Evolutionary conservation across 2,888 invertebrate genomes (phyloP).

Genomic region (Oxystoma pomonae): DNA sequence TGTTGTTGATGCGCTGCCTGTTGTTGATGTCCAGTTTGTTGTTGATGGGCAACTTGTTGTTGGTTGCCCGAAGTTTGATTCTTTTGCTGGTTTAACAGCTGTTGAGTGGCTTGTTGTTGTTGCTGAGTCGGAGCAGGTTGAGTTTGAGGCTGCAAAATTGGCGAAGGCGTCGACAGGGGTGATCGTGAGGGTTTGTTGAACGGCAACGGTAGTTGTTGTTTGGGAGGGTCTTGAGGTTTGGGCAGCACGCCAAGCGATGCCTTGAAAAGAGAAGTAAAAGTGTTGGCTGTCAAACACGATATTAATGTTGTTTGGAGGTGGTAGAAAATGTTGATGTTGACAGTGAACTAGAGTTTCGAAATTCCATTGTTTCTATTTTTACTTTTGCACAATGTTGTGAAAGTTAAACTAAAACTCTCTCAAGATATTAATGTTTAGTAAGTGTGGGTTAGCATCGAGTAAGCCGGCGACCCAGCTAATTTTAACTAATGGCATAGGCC

Average conservation of each 20-base stretch:
- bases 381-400: conserved; percentile 19
- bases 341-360: too few relatives aligned
- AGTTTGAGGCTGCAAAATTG: not conserved
- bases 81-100: not conserved
- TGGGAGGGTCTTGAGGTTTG: conserved; percentile 12
- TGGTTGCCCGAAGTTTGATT: not conserved
- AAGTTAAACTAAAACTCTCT: too few relatives aligned
- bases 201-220: not conserved
- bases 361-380: too few relatives aligned
- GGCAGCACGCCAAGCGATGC: too few relatives aligned
- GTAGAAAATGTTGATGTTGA: too few relatives aligned
- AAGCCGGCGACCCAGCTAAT: too few relatives aligned
- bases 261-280: too few relatives aligned
- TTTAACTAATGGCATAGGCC: too few relatives aligned
- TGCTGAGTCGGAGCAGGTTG: not conserved
- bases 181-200: not conserved
- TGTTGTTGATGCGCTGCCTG: not conserved
- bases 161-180: not conserved
- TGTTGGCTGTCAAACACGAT: too few relatives aligned
- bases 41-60: not conserved
- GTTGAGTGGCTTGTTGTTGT: not conserved
- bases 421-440: too few relatives aligned
- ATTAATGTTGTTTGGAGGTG: too few relatives aligned
- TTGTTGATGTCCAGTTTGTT: not conserved
- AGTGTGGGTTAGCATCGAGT: too few relatives aligned